Percentiles rank a stretch among this genome's conserved stretches.
Conservation (phyloP, 2,888 invertebrate species). For the Osmoderma eremita region DNA sequence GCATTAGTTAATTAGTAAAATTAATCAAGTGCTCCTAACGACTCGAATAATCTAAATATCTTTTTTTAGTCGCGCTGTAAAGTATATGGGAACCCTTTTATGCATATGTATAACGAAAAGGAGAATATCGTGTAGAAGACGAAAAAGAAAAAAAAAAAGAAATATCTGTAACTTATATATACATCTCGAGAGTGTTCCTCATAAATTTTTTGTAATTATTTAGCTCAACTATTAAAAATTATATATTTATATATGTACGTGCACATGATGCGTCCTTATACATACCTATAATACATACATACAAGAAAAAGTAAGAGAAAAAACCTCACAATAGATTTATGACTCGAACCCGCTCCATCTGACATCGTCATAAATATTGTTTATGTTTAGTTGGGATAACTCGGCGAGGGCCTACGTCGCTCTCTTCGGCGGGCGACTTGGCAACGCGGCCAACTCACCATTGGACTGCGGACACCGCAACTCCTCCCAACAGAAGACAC, state of each 20-base stretch:
- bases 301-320: conserved; percentile 48
- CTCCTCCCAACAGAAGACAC: conserved; percentile 56
- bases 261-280: neutral
- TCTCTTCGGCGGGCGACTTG: conserved; percentile 54
- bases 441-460: conserved; percentile 61
- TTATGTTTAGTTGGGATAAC: conserved; percentile 59
- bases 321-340: conserved; percentile 62
- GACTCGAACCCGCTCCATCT: conserved; percentile 63
- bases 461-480: conserved; percentile 55
- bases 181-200: conserved; percentile 19
- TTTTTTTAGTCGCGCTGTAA: too few species aligned
- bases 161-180: conserved; percentile 5
- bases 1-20: too few species aligned
- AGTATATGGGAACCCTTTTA: too few species aligned
- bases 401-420: conserved; percentile 37
- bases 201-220: conserved; percentile 34
- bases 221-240: conserved; percentile 36
- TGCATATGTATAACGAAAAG: too few species aligned
- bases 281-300: neutral
- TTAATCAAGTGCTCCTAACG: too few species aligned
- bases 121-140: neutral
- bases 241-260: conserved; percentile 2
- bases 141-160: conserved; percentile 1
- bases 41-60: too few species aligned
- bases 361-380: conserved; percentile 65